Conservation (phyloP, 2,113 vertebrate species). For the Syngnathus typhle region DNA sequence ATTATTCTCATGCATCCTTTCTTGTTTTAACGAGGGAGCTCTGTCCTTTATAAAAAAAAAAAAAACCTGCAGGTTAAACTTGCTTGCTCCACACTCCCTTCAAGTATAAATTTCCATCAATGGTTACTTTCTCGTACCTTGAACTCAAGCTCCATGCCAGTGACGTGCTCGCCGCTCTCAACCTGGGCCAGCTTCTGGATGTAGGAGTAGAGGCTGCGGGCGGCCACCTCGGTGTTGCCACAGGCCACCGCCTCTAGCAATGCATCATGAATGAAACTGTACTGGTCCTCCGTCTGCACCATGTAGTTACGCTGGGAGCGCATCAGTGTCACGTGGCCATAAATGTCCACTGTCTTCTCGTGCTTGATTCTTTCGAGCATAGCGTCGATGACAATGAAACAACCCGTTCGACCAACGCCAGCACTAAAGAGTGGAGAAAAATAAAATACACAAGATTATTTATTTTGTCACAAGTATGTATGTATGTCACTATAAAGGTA, state of each 20-base stretch:
- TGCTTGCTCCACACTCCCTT: background rate
- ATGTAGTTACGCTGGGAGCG: slow-evolving; percentile 96
- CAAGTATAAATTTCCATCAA: background rate
- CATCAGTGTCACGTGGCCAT: slow-evolving; percentile 96
- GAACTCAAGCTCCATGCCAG: slow-evolving; percentile 98
- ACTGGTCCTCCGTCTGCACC: slow-evolving; percentile 99
- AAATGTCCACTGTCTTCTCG: slow-evolving; percentile 96
- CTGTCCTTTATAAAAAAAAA: background rate
- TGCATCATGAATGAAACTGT: slow-evolving; percentile 97
- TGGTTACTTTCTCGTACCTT: slow-evolving; percentile 71
- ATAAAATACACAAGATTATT: background rate
- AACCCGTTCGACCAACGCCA: slow-evolving; percentile 90
- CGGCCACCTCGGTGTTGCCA: slow-evolving; percentile 92
- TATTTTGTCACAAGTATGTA: background rate
- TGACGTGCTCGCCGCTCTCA: slow-evolving; percentile 88
- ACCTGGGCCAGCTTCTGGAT: slow-evolving; percentile 94
- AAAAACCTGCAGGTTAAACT: too few relatives aligned
- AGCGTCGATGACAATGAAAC: slow-evolving; percentile 96
- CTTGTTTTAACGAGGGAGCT: background rate
- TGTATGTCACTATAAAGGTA: too few relatives aligned
- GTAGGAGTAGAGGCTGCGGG: slow-evolving; percentile 90
- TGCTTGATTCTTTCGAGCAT: slow-evolving; percentile 97
- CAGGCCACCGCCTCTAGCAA: slow-evolving; percentile 95
- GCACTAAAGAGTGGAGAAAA: slow-evolving; percentile 68
- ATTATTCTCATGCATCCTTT: background rate